A percentile compares a stretch with the other conserved stretches of the same genome.
These are phyloP conservation scores for Metallyticus violacea DNA, from an alignment of 2,888 invertebrate genomes.

Conservation along the genomic window DNA sequence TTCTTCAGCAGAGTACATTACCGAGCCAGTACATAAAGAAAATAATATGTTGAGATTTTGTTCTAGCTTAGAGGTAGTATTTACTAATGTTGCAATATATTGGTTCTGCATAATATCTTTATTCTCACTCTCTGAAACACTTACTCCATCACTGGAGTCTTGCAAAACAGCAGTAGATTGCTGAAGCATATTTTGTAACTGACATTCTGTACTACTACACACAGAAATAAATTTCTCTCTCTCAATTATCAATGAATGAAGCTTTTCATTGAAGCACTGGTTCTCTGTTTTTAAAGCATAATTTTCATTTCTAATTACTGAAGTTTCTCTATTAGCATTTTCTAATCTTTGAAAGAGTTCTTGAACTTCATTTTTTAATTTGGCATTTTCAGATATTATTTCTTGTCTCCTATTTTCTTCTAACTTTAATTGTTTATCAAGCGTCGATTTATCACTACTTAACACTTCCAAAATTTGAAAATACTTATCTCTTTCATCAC, in stretches of 20 bases:
- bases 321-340: not conserved
- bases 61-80: not conserved
- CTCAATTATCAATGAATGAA: conserved; percentile 6
- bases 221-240: conserved; percentile 6
- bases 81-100: not conserved
- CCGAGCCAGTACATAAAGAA: not conserved
- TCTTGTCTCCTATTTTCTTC: conserved; percentile 2
- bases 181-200: not conserved
- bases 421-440: conserved; percentile 9
- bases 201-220: not conserved
- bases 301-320: not conserved
- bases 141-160: not conserved
- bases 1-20: not conserved
- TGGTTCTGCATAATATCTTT: not conserved
- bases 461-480: conserved; percentile 7
- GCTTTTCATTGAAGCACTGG: conserved; percentile 21
- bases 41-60: not conserved
- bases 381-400: conserved; percentile 16
- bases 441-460: conserved; percentile 23
- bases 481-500: conserved; percentile 26
- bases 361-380: conserved; percentile 26
- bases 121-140: not conserved
- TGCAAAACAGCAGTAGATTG: not conserved
- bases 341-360: conserved; percentile 16
- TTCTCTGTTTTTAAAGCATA: conserved; percentile 20